phyloP scores from a whole-genome alignment of 92 coral and sea anemone genomes.

The Parazoanthus swiftii region DNA sequence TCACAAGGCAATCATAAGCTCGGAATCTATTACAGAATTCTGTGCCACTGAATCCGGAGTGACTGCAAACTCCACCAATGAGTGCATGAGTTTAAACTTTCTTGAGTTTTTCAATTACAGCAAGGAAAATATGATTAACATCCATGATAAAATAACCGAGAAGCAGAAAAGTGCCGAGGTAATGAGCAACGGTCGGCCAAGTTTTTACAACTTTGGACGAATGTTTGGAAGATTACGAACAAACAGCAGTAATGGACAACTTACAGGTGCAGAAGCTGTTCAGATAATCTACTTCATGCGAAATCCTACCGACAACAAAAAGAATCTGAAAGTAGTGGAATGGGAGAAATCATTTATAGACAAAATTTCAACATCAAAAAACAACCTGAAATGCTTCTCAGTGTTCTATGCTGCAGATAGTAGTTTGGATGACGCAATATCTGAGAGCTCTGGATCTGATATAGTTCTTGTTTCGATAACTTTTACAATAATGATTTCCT shows the following conservation, averaged over 20 bases:
- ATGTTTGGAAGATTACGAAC: slow-evolving; percentile 45
- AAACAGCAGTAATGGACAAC: slow-evolving; percentile 21
- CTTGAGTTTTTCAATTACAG: slow-evolving; percentile 44
- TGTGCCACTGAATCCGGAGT: slow-evolving; percentile 39
- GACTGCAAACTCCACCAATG: background rate
- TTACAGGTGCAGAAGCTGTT: slow-evolving; percentile 44
- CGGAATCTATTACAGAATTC: slow-evolving; percentile 31
- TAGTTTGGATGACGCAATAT: slow-evolving; percentile 70
- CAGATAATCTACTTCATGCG: slow-evolving; percentile 53
- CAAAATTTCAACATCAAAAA: slow-evolving; percentile 26
- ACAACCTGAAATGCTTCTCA: slow-evolving; percentile 47
- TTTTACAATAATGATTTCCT: slow-evolving; percentile 65
- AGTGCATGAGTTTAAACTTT: slow-evolving; percentile 37
- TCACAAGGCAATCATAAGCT: slow-evolving; percentile 32
- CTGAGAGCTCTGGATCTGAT: slow-evolving; percentile 73
- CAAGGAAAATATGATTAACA: slow-evolving; percentile 27
- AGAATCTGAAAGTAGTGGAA: slow-evolving; percentile 38
- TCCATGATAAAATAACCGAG: slow-evolving; percentile 24
- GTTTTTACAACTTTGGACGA: slow-evolving; percentile 42
- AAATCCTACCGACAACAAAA: slow-evolving; percentile 24
- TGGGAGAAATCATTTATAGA: slow-evolving; percentile 56
- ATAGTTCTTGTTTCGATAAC: slow-evolving; percentile 60
- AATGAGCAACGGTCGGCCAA: slow-evolving; percentile 60
- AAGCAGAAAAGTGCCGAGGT: slow-evolving; percentile 28
- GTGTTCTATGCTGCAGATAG: slow-evolving; percentile 59